Conservation (phyloP, 2,113 vertebrate genomes). For the Upupa epops region DNA sequence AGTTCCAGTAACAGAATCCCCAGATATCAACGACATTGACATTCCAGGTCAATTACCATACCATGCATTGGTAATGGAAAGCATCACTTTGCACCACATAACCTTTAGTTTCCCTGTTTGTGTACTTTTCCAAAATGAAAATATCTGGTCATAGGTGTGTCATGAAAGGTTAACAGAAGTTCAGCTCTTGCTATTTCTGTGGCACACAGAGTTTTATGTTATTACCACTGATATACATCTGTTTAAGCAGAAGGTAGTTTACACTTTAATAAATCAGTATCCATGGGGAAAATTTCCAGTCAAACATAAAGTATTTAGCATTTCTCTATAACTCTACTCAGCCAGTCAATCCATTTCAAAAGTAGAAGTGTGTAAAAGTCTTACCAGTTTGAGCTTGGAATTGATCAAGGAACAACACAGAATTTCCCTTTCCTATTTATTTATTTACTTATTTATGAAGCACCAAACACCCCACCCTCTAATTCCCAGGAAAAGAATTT, state of each 20-base stretch:
- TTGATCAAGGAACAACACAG: not conserved
- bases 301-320: not conserved
- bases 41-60: not conserved
- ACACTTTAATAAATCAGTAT: not conserved
- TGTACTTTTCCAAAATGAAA: not conserved
- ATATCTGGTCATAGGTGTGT: not conserved
- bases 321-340: not conserved
- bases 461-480: not conserved
- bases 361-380: not conserved
- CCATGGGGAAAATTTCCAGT: not conserved
- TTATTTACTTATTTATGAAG: constrained; percentile 49
- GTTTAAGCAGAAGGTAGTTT: not conserved
- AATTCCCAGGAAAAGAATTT: not conserved
- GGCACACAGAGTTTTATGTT: not conserved
- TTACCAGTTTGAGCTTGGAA: not conserved
- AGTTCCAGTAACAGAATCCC: not conserved
- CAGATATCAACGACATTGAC: not conserved
- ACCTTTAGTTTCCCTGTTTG: not conserved
- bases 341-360: not conserved
- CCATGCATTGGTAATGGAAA: not conserved
- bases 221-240: not conserved
- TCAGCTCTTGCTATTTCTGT: not conserved
- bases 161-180: not conserved
- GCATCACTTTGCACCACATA: not conserved
- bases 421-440: constrained; percentile 51